phyloP scores from a whole-genome alignment of 2,888 invertebrate species.

The Pristionchus fissidentatus region DNA sequence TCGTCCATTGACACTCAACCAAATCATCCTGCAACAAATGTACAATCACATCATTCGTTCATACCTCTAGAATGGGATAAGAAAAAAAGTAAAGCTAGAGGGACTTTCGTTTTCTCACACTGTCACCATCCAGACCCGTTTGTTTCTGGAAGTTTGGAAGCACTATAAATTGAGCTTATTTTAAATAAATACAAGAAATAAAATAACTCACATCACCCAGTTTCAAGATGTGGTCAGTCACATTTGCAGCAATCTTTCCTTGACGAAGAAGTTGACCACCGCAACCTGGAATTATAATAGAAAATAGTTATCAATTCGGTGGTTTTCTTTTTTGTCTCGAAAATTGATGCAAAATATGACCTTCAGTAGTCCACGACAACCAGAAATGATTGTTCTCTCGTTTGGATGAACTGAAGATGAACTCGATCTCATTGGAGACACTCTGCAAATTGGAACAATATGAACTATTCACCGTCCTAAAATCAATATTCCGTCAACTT shows the following conservation, averaged over 20 bases:
- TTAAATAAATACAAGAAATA: not conserved
- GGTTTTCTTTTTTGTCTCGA: too few species aligned
- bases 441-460: slow-evolving; percentile 50
- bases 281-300: slow-evolving; percentile 42
- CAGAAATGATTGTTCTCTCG: slow-evolving; percentile 70
- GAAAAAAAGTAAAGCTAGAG: too few species aligned
- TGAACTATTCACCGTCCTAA: not conserved
- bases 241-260: not conserved
- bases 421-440: slow-evolving; percentile 56
- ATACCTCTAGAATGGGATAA: too few species aligned
- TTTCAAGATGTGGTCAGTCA: not conserved
- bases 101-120: too few species aligned
- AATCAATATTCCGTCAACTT: not conserved
- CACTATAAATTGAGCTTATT: slow-evolving; percentile 26
- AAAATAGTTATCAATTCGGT: not conserved
- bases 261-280: slow-evolving; percentile 27
- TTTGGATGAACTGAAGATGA: slow-evolving; percentile 57
- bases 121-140: too few species aligned
- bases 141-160: too few species aligned
- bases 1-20: slow-evolving; percentile 66
- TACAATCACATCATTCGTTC: too few species aligned
- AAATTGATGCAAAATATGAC: slow-evolving; percentile 38
- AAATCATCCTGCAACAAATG: slow-evolving; percentile 59
- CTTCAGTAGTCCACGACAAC: slow-evolving; percentile 70
- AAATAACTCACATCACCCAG: not conserved